A percentile compares a stretch with the other conserved stretches of the same genome.
Evolutionary conservation across 2,888 invertebrate genomes (phyloP).

Genomic region (Noctua janthina): DNA sequence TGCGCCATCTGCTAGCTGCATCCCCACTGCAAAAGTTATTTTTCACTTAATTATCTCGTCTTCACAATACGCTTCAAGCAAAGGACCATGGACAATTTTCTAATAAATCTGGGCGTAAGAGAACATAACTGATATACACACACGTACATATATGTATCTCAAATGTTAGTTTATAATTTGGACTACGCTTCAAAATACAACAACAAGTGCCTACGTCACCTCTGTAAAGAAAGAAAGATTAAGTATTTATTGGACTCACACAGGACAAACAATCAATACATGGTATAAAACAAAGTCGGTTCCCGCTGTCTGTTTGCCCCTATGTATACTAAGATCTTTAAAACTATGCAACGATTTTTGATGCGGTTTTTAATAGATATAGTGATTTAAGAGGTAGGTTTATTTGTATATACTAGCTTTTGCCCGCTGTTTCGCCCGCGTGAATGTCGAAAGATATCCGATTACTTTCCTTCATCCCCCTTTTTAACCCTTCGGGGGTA

Average conservation of each 20-base stretch:
- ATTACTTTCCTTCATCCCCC: no score
- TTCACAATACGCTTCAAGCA: background rate
- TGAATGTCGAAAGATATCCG: no score
- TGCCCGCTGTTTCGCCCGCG: no score
- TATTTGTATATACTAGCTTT: no score
- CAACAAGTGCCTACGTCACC: background rate
- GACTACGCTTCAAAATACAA: background rate
- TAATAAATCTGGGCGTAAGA: background rate
- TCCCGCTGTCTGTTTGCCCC: no score
- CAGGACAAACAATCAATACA: background rate
- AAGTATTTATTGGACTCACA: background rate
- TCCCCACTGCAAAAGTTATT: slow-evolving; percentile 63
- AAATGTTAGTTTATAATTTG: background rate
- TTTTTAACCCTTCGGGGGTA: no score
- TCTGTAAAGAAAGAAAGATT: slow-evolving; percentile 28
- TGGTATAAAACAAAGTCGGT: no score
- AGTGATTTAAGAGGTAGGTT: no score
- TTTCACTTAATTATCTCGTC: background rate
- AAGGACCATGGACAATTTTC: background rate
- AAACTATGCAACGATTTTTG: no score
- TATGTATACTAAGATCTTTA: no score
- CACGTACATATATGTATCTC: background rate
- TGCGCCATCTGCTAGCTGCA: slow-evolving; percentile 68
- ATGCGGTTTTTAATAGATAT: no score
- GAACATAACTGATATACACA: background rate